Evolutionary conservation across 2,888 invertebrate species (phyloP).

Genomic region (Oligia strigilis): DNA sequence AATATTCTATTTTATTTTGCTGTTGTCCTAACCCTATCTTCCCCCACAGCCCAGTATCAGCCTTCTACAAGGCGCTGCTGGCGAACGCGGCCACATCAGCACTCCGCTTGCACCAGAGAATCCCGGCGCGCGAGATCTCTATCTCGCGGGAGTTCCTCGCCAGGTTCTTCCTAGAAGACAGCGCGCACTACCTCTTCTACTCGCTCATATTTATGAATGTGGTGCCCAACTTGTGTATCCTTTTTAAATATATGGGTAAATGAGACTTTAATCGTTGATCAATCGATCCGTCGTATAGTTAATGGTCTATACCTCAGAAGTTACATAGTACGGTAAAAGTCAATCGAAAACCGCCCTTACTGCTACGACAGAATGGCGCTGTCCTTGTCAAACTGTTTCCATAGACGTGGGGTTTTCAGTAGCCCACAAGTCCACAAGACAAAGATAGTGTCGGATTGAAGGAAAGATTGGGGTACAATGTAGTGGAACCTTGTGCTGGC

Average conservation of each 20-base stretch:
- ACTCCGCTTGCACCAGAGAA: slow-evolving; percentile 97
- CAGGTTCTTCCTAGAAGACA: slow-evolving; percentile 96
- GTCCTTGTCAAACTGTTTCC: too few species aligned
- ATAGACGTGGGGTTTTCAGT: too few species aligned
- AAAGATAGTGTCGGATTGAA: too few species aligned
- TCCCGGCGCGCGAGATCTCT: slow-evolving; percentile 93
- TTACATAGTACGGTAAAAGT: too few species aligned
- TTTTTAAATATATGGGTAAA: slow-evolving; percentile 81
- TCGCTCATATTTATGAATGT: slow-evolving; percentile 98
- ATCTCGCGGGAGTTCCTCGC: slow-evolving; percentile 96
- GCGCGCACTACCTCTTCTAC: slow-evolving; percentile 99
- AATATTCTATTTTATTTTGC: not conserved
- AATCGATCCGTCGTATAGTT: not conserved
- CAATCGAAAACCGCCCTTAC: too few species aligned
- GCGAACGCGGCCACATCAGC: slow-evolving; percentile 99
- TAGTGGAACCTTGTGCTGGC: too few species aligned
- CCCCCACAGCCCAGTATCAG: slow-evolving; percentile 88
- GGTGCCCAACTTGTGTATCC: slow-evolving; percentile 97
- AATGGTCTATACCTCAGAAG: not conserved
- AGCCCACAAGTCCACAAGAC: too few species aligned
- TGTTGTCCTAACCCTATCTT: not conserved
- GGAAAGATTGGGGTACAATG: too few species aligned
- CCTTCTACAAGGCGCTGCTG: slow-evolving; percentile 97
- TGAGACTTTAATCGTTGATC: not conserved
- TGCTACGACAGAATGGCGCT: too few species aligned